Evolutionary conservation across 2,888 invertebrate genomes (phyloP).

Genomic region (Nephrotoma guestfalica): DNA sequence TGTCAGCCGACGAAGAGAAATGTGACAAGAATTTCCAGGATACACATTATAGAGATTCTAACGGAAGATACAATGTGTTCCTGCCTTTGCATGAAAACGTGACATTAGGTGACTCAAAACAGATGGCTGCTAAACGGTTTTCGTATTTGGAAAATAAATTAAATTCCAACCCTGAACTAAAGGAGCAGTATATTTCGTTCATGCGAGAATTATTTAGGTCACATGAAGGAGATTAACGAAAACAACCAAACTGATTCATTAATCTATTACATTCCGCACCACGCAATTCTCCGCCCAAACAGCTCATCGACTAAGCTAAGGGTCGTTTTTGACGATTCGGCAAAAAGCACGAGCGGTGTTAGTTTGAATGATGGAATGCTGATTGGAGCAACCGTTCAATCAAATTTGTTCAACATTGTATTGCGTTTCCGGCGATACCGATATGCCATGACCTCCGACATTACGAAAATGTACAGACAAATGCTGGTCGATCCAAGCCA

Average conservation of each 20-base stretch:
- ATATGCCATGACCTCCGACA: constrained; percentile 9
- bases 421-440: constrained; percentile 1
- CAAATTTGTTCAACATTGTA: constrained; percentile 11
- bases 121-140: constrained; percentile 11
- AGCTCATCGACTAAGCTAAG: constrained; percentile 5
- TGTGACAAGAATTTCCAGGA: constrained; percentile 14
- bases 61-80: constrained; percentile 12
- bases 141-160: constrained; percentile 12
- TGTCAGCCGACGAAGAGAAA: constrained; percentile 9
- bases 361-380: constrained; percentile 9
- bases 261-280: constrained; percentile 13
- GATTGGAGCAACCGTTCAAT: constrained; percentile 11
- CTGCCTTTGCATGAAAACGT: constrained; percentile 12
- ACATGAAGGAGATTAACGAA: constrained; percentile 13
- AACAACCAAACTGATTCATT: neutral
- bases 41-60: constrained; percentile 6
- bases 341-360: constrained; percentile 1
- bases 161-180: constrained; percentile 9
- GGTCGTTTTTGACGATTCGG: constrained; percentile 8
- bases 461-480: constrained; percentile 10
- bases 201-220: constrained; percentile 14
- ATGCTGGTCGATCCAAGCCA: constrained; percentile 1
- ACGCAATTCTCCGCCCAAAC: constrained; percentile 10
- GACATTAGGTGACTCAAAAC: neutral
- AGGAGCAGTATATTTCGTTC: constrained; percentile 13